A percentile compares a stretch with the other conserved stretches of the same genome.
Evolutionary conservation across 2,113 vertebrate species (phyloP).

Genomic region (Prochilodus magdalenae): DNA sequence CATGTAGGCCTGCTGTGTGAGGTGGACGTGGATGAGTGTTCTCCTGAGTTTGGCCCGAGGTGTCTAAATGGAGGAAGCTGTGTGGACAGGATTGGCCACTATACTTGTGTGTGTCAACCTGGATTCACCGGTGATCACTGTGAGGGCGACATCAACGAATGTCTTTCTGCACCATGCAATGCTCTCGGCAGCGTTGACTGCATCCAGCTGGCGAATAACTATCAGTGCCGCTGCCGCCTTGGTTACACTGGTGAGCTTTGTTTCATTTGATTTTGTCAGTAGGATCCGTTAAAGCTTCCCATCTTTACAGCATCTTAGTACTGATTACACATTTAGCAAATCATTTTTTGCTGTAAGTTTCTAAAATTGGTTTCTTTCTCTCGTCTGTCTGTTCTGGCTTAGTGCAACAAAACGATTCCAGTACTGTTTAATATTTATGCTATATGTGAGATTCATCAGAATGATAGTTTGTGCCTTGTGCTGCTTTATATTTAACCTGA

Average conservation of each 20-base stretch:
- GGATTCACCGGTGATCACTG: conserved; percentile 91
- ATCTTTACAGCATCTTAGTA: background rate
- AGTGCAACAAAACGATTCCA: too few relatives aligned
- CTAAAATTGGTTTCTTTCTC: too few relatives aligned
- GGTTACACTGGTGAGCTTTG: conserved; percentile 86
- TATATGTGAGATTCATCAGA: too few relatives aligned
- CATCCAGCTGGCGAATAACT: conserved; percentile 86
- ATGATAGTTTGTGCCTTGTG: too few relatives aligned
- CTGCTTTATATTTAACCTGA: too few relatives aligned
- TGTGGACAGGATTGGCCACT: conserved; percentile 86
- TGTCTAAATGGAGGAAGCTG: conserved; percentile 91
- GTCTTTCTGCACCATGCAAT: conserved; percentile 87
- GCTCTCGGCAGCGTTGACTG: conserved; percentile 88
- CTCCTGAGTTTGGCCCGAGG: conserved; percentile 71
- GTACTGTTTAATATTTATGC: too few relatives aligned
- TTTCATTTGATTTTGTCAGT: background rate
- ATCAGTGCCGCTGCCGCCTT: conserved; percentile 85
- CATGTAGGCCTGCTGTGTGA: conserved; percentile 84
- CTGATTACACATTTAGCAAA: too few relatives aligned
- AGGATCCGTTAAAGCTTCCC: background rate
- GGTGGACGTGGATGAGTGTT: conserved; percentile 86
- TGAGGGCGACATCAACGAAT: conserved; percentile 93
- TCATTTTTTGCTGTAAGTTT: too few relatives aligned
- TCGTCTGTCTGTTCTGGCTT: too few relatives aligned
- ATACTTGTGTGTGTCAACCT: conserved; percentile 83